Conservation (phyloP, 2,113 vertebrate genomes). For the Oreochromis niloticus region DNA sequence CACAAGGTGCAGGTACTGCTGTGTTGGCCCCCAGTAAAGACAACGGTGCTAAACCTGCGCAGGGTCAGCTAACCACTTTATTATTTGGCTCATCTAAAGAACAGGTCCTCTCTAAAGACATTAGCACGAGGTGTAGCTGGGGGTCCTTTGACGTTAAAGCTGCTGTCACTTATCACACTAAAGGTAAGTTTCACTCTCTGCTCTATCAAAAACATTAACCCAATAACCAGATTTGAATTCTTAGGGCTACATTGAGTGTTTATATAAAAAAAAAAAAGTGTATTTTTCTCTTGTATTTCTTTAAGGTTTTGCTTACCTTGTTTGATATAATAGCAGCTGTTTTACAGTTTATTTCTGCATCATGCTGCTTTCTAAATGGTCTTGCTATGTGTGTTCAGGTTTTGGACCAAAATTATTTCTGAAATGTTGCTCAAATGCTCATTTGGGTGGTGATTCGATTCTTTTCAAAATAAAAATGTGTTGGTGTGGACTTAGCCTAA, state of each 20-base stretch:
- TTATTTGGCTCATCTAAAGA: slow-evolving; percentile 84
- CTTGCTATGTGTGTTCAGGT: not conserved
- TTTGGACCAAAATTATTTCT: not conserved
- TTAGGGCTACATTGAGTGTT: not conserved
- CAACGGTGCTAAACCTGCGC: slow-evolving; percentile 80
- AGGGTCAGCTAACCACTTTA: slow-evolving; percentile 83
- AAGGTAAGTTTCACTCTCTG: slow-evolving; percentile 78
- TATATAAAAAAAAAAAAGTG: not conserved
- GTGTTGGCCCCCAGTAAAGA: slow-evolving; percentile 83
- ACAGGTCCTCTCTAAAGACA: slow-evolving; percentile 83
- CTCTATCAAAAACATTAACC: not conserved
- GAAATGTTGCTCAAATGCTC: not conserved
- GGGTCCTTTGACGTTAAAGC: slow-evolving; percentile 89
- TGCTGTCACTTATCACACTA: slow-evolving; percentile 98
- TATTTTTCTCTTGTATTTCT: not conserved
- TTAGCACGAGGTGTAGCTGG: slow-evolving; percentile 87
- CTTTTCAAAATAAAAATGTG: not conserved
- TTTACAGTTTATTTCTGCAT: not conserved
- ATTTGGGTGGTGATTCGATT: not conserved
- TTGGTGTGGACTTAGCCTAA: not conserved
- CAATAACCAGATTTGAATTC: not conserved
- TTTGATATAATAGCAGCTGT: not conserved
- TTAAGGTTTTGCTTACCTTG: not conserved
- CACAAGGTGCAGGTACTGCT: slow-evolving; percentile 81
- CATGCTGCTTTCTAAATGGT: not conserved